phyloP scores from a whole-genome alignment of 1,140 invertebrate species.

The Zaprionus africanus region DNA sequence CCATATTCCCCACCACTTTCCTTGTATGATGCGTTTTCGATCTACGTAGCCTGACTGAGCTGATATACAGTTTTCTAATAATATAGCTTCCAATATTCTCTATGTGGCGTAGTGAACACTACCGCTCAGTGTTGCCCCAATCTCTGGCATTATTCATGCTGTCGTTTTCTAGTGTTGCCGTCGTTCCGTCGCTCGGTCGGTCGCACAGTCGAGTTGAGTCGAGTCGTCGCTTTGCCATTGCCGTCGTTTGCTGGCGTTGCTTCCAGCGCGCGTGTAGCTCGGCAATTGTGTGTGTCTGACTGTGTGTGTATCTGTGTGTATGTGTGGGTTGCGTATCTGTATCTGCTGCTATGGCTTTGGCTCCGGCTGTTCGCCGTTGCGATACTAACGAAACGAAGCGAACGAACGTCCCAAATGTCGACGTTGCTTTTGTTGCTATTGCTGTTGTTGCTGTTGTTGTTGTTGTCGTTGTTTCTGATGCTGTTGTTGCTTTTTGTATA shows the following conservation, averaged over 20 bases:
- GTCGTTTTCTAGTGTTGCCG: slow-evolving; percentile 54
- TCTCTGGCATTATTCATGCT: slow-evolving; percentile 56
- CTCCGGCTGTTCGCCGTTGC: slow-evolving; percentile 65
- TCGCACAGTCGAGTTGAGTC: slow-evolving; percentile 31
- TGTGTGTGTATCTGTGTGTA: slow-evolving; percentile 24
- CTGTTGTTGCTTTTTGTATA: slow-evolving; percentile 67
- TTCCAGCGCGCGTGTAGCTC: slow-evolving; percentile 77
- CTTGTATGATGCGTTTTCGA: background rate
- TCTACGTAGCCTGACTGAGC: background rate
- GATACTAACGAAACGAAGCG: slow-evolving; percentile 72
- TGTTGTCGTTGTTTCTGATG: slow-evolving; percentile 35
- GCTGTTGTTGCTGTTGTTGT: slow-evolving; percentile 22
- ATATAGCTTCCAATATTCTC: slow-evolving; percentile 20
- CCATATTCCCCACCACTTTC: background rate
- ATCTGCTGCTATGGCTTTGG: slow-evolving; percentile 65
- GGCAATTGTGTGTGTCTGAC: slow-evolving; percentile 49
- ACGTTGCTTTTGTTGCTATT: slow-evolving; percentile 38
- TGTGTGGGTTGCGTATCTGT: slow-evolving; percentile 60
- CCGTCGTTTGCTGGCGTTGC: slow-evolving; percentile 41
- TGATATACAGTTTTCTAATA: background rate
- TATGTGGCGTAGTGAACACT: slow-evolving; percentile 44
- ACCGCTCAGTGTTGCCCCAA: slow-evolving; percentile 50
- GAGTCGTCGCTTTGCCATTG: slow-evolving; percentile 34
- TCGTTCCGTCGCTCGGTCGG: slow-evolving; percentile 44
- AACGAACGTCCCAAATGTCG: slow-evolving; percentile 79